Base-by-base conservation (phyloP, 2,113 vertebrate genomes). In the Gobio gobio region DNA sequence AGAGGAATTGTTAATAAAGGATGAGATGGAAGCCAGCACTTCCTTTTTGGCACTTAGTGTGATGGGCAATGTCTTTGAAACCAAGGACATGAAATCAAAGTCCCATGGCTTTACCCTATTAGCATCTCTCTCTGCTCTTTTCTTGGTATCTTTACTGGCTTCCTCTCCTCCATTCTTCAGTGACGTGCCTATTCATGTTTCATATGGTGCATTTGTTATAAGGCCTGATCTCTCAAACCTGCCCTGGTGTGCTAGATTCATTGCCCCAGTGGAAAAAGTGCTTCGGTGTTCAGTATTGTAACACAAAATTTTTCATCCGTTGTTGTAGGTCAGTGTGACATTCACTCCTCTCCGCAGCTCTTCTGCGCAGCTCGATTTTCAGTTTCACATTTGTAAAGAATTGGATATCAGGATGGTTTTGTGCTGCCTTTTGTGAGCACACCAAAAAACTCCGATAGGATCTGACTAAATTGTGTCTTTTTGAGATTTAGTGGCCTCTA, bases 271-370 rank as follows among this genome's bases (percentile, higher is more conserved):
- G 79, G 85, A 74, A 22, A 76, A 79, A 87, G 82, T 89, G 74
- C 89, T 47, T 36, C 51, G 86, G 86, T 87, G 45, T 86, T 89
- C 54, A 82, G 79, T 58, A 75, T 72, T 81, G 66, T 82, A 85
- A 88, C 84, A 80, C 10, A 43, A 77, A 78, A 87, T 93, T 92
- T 90, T 91, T 91, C 88, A 91, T 80, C 88, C 68, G 10, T 13
- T 66, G 87, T 90, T 89, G 72, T 89, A 90, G 90, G 91, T 93
- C 92, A 91, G 80, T 8, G 4, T 92, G 91, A 93, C 90, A 87
- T 92, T 93, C 73, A 75, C 81, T 86, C 29, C 43, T 63, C 16
- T 43, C 40, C 61, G 85, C 87, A 83, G 80, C 70, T 80, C 68
- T 16, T 43, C 40, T 72, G 88, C 87, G 88, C 87, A 84, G 80